Base-by-base conservation (phyloP, 2,797 vertebrate species). In the Scleropages formosus region DNA sequence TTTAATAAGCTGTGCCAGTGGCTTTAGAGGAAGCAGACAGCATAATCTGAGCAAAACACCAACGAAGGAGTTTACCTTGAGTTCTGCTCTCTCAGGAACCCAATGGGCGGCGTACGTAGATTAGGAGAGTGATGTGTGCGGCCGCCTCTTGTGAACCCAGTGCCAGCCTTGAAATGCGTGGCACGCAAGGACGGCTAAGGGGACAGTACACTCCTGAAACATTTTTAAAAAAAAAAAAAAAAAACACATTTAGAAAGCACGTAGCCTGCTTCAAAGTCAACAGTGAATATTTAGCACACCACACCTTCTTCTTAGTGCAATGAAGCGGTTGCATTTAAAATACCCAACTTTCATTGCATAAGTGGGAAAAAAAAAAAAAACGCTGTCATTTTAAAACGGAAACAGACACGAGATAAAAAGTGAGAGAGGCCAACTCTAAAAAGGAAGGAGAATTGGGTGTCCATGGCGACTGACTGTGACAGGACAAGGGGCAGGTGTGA, bases 361-460 rank as follows among this genome's bases (percentile, higher is more conserved):
- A n/a, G n/a, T n/a, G n/a, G n/a, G n/a, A n/a, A n/a, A n/a, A n/a
- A n/a, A n/a, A n/a, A n/a, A 31, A 47, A 46, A 46, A 44, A 26
- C 70, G 68, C 24, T 12, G 22, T 8, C 15, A 4, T 24, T n/a
- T 44, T 12, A 15, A 47, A 18, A 47, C 20, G 22, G 16, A 11
- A 56, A 56, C 51, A 31, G 49, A 56, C 49, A 31, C 26, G 67
- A 70, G 51, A 47, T 20, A 59, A 26, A 60, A 47, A 22, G 20
- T 51, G 15, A 53, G 47, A 53, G 47, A n/a, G 39, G 47, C 16
- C 20, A 22, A 16, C 11, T 10, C 1, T 16, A 46, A 47, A n/a
- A 20, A 62, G 39, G 72, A 73, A 63, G 59, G 31, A 31, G 27
- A 67, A 59, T 18, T n/a, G 4, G 12, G 51, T 60, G 26, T 68